Percentiles rank a stretch among this genome's conserved stretches.
phyloP scores from a whole-genome alignment of 2,113 vertebrate genomes.

The Struthidea cinerea region DNA sequence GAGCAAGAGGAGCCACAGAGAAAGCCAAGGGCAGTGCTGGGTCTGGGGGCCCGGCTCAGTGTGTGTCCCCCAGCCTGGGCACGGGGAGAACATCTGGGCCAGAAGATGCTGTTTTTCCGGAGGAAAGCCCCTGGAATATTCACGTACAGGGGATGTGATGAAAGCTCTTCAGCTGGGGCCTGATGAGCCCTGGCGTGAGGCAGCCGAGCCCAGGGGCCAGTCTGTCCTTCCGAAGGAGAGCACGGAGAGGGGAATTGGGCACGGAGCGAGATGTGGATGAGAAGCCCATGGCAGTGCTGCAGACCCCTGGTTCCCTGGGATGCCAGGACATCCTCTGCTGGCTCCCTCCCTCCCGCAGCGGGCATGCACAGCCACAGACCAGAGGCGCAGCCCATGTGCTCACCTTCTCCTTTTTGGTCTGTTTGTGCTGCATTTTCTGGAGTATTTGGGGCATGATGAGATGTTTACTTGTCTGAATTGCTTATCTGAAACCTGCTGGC shows the following conservation, averaged over 20 bases:
- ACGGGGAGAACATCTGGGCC: neutral
- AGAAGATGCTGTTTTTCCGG: neutral
- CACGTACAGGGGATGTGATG: fast-evolving
- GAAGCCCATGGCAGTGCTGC: neutral
- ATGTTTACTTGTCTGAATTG: neutral
- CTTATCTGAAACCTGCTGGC: neutral
- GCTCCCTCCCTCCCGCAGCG: neutral
- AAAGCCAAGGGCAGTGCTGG: neutral
- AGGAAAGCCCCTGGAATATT: neutral
- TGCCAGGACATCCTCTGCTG: neutral
- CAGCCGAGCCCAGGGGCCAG: neutral
- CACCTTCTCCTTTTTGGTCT: fast-evolving
- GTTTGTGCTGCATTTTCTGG: neutral
- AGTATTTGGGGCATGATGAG: neutral
- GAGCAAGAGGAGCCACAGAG: neutral
- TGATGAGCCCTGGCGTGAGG: fast-evolving
- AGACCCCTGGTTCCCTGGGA: neutral
- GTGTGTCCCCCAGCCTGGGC: neutral
- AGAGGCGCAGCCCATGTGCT: neutral
- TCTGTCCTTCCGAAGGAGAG: fast-evolving
- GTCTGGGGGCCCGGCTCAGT: fast-evolving
- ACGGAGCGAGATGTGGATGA: fast-evolving
- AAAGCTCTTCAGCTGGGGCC: neutral
- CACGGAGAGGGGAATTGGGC: fast-evolving
- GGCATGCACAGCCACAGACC: neutral